Evolutionary conservation across 2,888 invertebrate genomes (phyloP).

Genomic region (Drosophila rubida): DNA sequence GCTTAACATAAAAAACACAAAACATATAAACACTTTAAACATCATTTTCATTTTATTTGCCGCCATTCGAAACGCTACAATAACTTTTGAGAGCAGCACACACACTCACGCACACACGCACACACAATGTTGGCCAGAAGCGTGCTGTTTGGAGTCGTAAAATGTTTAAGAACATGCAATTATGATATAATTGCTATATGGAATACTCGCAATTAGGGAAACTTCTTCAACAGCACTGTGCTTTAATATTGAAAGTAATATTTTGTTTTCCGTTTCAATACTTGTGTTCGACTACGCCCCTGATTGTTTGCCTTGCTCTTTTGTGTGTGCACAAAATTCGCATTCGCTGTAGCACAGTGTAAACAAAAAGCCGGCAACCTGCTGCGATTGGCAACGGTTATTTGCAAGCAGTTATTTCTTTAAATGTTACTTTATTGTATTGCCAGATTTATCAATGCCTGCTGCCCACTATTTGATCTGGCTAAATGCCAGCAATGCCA

Average conservation of each 20-base stretch:
- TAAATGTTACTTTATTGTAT: constrained; percentile 56
- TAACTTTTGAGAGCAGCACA: constrained; percentile 42
- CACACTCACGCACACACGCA: not conserved
- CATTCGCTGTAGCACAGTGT: constrained; percentile 18
- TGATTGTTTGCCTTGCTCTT: constrained; percentile 23
- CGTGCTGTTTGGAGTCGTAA: not conserved
- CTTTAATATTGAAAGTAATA: not conserved
- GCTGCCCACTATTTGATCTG: constrained; percentile 37
- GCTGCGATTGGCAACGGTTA: constrained; percentile 54
- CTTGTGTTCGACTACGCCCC: not conserved
- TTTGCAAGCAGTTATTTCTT: constrained; percentile 48
- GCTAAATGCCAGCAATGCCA: constrained; percentile 59
- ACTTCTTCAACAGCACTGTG: not conserved
- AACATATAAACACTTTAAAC: constrained; percentile 44
- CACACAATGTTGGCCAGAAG: not conserved
- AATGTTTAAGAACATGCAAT: constrained; percentile 3
- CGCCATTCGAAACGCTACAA: constrained; percentile 57
- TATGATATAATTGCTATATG: not conserved
- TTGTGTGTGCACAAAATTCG: constrained; percentile 18
- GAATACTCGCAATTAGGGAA: not conserved
- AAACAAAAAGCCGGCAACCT: constrained; percentile 42
- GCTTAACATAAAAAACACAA: constrained; percentile 14
- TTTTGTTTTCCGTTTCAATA: not conserved
- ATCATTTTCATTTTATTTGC: constrained; percentile 58
- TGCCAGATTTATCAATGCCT: constrained; percentile 43